Evolutionary conservation across 2,113 vertebrate species (phyloP).

Genomic region (Cottus gobio): DNA sequence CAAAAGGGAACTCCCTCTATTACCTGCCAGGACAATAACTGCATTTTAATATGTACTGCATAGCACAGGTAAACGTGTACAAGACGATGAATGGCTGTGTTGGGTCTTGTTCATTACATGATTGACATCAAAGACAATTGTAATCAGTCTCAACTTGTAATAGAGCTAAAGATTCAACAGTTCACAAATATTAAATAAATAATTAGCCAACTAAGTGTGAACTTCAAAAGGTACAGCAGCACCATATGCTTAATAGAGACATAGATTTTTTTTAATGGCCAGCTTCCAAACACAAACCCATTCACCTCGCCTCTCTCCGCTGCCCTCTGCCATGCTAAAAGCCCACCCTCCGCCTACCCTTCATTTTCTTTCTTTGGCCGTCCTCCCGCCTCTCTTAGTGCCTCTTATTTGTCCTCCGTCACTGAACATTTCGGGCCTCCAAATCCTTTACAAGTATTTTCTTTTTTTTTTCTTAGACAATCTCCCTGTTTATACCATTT

Average conservation of each 20-base stretch:
- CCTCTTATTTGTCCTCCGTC: constrained; percentile 66
- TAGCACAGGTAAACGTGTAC: not conserved
- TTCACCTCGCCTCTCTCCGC: constrained; percentile 59
- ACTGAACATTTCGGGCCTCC: constrained; percentile 58
- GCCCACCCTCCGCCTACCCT: constrained; percentile 57
- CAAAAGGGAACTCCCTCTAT: constrained; percentile 11
- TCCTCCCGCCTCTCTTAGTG: constrained; percentile 55
- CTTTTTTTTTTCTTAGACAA: constrained; percentile 52
- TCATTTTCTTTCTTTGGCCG: constrained; percentile 63
- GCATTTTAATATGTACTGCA: constrained; percentile 5
- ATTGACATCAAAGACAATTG: constrained; percentile 9
- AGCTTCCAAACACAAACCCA: constrained; percentile 67
- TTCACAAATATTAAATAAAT: constrained; percentile 9
- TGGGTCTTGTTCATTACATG: constrained; percentile 11
- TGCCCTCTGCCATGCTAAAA: constrained; percentile 60
- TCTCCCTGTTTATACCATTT: constrained; percentile 59
- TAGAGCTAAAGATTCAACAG: constrained; percentile 11
- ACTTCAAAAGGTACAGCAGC: constrained; percentile 15
- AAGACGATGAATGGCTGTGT: constrained; percentile 23
- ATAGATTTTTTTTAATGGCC: constrained; percentile 56
- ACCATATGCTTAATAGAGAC: constrained; percentile 52
- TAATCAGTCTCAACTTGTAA: constrained; percentile 17
- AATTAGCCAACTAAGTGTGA: constrained; percentile 18
- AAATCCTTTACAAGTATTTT: constrained; percentile 68
- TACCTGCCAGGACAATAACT: constrained; percentile 12